A percentile compares a stretch with the other conserved stretches of the same genome.
phyloP scores from a whole-genome alignment of 2,113 vertebrate species.

The Apeltes quadracus region DNA sequence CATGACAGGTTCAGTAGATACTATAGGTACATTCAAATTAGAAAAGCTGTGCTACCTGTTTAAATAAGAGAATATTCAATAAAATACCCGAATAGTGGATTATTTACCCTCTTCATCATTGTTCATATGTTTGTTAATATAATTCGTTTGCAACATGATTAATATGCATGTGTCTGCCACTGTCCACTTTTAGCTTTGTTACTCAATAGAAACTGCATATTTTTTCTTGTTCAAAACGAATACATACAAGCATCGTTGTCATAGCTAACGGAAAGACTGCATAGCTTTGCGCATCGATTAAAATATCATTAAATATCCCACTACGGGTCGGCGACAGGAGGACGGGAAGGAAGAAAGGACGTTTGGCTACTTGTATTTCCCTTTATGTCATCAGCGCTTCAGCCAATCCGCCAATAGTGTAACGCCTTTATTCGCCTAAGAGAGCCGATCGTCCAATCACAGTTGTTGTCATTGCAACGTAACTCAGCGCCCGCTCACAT shows the following conservation, averaged over 20 bases:
- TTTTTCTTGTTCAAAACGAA: neutral
- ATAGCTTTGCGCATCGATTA: neutral
- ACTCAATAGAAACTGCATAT: neutral
- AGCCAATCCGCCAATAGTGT: constrained; percentile 39
- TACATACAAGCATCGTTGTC: fast-evolving
- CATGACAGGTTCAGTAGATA: too few species aligned
- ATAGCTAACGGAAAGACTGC: neutral
- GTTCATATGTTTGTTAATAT: neutral
- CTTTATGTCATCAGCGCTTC: neutral
- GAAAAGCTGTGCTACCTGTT: neutral
- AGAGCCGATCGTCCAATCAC: constrained; percentile 14
- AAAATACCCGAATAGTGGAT: neutral
- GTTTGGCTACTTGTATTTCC: neutral
- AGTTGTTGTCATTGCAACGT: neutral
- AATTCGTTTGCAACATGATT: neutral
- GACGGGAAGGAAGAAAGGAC: neutral
- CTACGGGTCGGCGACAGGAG: neutral
- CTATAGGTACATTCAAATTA: neutral
- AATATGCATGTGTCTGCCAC: neutral
- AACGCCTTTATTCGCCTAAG: neutral
- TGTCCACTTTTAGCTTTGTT: neutral
- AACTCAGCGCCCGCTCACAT: constrained; percentile 31
- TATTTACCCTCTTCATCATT: neutral
- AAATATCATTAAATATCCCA: neutral
- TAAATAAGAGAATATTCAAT: neutral